phyloP scores from a whole-genome alignment of 2,113 vertebrate species.

The Isurus oxyrinchus region DNA sequence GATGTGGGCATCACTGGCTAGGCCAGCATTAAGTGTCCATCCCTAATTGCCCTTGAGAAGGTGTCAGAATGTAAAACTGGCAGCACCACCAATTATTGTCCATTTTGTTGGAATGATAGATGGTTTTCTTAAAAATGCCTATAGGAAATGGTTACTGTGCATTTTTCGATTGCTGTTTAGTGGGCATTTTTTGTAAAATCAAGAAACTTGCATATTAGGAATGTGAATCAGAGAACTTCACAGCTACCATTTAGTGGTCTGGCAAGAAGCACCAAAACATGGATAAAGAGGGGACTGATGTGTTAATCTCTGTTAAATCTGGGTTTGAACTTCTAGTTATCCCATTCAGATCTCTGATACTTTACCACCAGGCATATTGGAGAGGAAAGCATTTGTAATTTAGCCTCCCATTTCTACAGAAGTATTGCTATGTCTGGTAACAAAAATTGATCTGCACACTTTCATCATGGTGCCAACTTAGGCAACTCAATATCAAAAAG shows the following conservation, averaged over 20 bases:
- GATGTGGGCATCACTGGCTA: too few relatives aligned
- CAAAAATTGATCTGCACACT: background rate
- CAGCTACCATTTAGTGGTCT: background rate
- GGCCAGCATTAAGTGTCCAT: too few relatives aligned
- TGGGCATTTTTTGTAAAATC: background rate
- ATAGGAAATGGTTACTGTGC: background rate
- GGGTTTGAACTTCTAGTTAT: background rate
- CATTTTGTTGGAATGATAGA: background rate
- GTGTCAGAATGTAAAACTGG: too few relatives aligned
- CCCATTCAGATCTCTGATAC: background rate
- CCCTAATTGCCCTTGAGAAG: too few relatives aligned
- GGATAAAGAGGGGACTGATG: background rate
- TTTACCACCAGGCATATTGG: background rate
- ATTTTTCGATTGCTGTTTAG: background rate
- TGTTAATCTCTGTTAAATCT: background rate
- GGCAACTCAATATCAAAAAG: background rate
- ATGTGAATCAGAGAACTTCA: background rate
- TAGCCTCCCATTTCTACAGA: background rate
- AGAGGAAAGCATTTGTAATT: background rate
- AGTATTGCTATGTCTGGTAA: background rate
- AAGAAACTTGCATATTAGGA: background rate
- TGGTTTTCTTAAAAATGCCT: background rate
- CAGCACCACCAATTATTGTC: background rate
- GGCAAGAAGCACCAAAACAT: background rate
- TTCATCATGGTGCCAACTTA: background rate